These are phyloP conservation scores for Petroica traversi DNA, from an alignment of 2,113 vertebrate species.

Conservation along the genomic window DNA sequence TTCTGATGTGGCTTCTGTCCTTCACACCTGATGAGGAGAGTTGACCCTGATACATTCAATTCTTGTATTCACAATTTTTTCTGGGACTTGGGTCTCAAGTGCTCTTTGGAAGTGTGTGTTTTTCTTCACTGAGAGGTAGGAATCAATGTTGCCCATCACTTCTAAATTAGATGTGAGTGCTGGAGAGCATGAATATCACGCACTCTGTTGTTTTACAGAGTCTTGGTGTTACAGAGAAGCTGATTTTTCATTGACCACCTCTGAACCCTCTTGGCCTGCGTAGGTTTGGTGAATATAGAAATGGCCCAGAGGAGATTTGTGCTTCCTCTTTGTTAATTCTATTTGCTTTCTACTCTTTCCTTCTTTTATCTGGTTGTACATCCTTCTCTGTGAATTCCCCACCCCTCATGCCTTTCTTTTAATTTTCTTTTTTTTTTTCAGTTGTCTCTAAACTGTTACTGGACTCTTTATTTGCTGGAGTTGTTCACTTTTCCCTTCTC, in stretches of 20 bases:
- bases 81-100: not conserved
- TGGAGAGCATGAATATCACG: not conserved
- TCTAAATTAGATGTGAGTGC: not conserved
- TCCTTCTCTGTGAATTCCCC: not conserved
- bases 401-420: not conserved
- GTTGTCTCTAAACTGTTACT: not conserved
- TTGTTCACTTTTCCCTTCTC: not conserved
- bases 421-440: not conserved
- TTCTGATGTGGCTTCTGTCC: not conserved
- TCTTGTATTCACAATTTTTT: not conserved
- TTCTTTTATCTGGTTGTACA: not conserved
- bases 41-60: fast-evolving
- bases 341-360: not conserved
- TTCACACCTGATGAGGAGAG: not conserved
- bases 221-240: not conserved
- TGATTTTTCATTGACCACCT: not conserved
- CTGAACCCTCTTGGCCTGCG: not conserved
- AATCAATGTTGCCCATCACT: not conserved
- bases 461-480: not conserved
- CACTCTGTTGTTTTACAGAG: not conserved
- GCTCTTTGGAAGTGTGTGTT: not conserved
- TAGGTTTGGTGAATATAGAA: not conserved
- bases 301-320: not conserved
- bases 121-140: not conserved
- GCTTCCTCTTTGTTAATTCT: not conserved